Base-by-base conservation (phyloP, 1,140 invertebrate genomes). In the Drosophila insularis region DNA sequence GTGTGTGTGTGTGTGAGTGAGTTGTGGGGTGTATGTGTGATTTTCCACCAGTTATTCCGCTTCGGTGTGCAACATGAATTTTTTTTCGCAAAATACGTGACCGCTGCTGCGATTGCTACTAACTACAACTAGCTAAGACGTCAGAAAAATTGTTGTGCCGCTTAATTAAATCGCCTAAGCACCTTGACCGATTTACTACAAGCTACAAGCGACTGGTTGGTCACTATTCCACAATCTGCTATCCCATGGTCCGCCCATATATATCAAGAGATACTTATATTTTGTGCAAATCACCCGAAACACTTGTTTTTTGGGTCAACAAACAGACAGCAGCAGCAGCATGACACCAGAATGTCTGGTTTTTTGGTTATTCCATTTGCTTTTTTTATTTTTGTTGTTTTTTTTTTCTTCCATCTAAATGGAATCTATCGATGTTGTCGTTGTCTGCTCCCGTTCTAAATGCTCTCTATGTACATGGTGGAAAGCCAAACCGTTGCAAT, bases 121-220 rank as follows among this genome's bases (percentile, higher is more conserved):
- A 4, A 11, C 35, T 13, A 13, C 27, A 27, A 27, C 10, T 19
- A 5, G 58, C n/a, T 43, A 61, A 61, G n/a, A 56, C 64, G 50
- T 55, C 60, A 10, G 32, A 67, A 69, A 53, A 70, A 43, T 43
- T 63, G 23, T 72, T 66, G 58, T 66, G 55, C 55, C 84, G 82
- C 84, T 60, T 87, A 82, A 86, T 86, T 86, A 89, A 86, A 74
- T 73, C 79, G 74, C 61, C 84, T 89, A 89, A 86, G 82, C 84
- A 86, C 84, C 82, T 86, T 87, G 82, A 82, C 82, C 82, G 70
- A 84, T 78, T 80, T 84, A 63, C 67, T 60, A 32, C 21, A 21
- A 50, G 43, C 43, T 7, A 46, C 43, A 27, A 27, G 27, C 14
- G 7, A 21, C 43, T 50, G 43, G 17, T 50, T 50, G 43, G 43